phyloP scores from a whole-genome alignment of 1,140 invertebrate species.

The Zaprionus ghesquierei region DNA sequence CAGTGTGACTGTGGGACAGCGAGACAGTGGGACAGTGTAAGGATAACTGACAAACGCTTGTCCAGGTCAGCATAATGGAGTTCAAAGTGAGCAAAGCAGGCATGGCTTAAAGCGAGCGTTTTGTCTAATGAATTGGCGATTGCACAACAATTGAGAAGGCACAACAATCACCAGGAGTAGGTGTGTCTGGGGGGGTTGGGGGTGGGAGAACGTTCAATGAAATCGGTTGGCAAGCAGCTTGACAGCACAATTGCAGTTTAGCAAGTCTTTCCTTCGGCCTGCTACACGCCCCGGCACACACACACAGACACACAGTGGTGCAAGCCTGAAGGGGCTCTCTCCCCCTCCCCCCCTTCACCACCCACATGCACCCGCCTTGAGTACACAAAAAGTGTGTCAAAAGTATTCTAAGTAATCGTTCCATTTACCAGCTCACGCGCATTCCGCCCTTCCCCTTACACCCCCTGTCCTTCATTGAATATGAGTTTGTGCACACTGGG shows the following conservation, averaged over 20 bases:
- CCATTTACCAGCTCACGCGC: not conserved
- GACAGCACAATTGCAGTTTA: constrained; percentile 4
- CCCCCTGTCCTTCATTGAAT: not conserved
- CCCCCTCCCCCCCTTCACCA: not conserved
- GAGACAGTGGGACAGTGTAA: not conserved
- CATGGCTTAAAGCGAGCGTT: constrained; percentile 5
- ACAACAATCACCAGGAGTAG: no score
- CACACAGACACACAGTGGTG: not conserved
- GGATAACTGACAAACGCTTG: not conserved
- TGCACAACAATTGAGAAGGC: constrained; percentile 42
- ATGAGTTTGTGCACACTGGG: constrained; percentile 10
- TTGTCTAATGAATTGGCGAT: constrained; percentile 38
- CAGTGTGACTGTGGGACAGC: not conserved
- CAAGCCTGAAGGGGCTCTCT: not conserved
- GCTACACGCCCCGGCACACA: not conserved
- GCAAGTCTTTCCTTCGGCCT: not conserved
- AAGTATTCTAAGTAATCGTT: not conserved
- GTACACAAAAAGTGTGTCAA: constrained; percentile 37
- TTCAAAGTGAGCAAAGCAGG: constrained; percentile 26
- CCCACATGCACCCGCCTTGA: not conserved
- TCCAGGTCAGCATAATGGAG: constrained; percentile 2
- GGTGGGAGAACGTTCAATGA: constrained; percentile 23
- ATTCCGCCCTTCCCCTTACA: no score
- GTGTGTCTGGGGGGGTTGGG: constrained; percentile 4
- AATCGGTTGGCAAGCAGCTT: constrained; percentile 17